Evolutionary conservation across 2,113 vertebrate species (phyloP), one percentile per base, ranked within the genome.

Genomic region (Crotophaga sulcirostris): DNA sequence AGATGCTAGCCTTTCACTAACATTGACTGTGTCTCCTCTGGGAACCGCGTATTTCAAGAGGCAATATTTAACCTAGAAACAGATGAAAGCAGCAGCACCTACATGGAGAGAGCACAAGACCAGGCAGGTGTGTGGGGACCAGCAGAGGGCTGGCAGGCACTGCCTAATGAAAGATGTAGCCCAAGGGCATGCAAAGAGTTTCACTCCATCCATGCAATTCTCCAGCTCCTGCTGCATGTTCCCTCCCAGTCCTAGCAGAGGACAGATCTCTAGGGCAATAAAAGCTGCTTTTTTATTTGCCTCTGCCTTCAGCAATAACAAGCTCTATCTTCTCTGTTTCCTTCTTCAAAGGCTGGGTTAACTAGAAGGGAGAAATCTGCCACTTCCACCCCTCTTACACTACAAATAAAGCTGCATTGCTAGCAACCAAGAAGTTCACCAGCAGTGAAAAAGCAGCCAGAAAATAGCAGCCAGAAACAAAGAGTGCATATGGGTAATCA

Each of bases 11-110:
- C 67, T 90, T 84, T 49, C 47, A 24, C 31, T 36, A 75, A 87
- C 72, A 70, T 6, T 40, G 74, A 55, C 87, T 51, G 42, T 16
- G 16, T 25, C 63, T 87, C 69, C 75, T 63, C 40, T 23, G 67
- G 52, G 87, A 83, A 59, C 52, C 18, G 34, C 17, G 1, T 60
- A 33, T 80, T 92, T 74, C 76, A 74, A 76, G 51, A 28, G 28
- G 66, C 73, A 96, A 86, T 78, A 90, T 90, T 87, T 90, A 93
- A 89, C 77, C 62, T 52, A 75, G 92, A 89, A 95, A 91, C 7
- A 77, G 84, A 86, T 24, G 52, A 85, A 90, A 90, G 54, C 67
- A 77, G 67, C 42, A 83, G 42, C 82, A 94, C 31, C 26, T 85
- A 51, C 2, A 36, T 17, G 34, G 59, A 84, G 85, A 81, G 52